These are phyloP conservation scores for Brachionus koreanus DNA, from an alignment of 1,140 invertebrate species.

Conservation along the genomic window DNA sequence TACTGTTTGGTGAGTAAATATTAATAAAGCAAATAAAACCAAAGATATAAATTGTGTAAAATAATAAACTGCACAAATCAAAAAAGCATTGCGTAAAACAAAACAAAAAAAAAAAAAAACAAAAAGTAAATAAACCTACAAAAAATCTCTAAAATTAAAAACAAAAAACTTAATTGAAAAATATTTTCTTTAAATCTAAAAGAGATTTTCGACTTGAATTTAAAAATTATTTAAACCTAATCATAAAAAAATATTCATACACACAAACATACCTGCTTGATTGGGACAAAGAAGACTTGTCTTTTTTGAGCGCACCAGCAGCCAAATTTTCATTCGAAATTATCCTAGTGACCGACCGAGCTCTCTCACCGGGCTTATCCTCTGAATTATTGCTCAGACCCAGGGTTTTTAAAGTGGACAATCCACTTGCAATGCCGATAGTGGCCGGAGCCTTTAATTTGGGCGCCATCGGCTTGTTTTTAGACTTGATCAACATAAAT, in stretches of 20 bases:
- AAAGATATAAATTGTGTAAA: background rate
- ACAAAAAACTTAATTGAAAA: background rate
- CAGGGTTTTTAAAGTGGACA: background rate
- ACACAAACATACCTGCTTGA: background rate
- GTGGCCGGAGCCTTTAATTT: conserved; percentile 14
- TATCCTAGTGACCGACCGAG: background rate
- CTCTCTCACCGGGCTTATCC: background rate
- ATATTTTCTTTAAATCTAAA: conserved; percentile 17
- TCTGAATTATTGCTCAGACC: background rate
- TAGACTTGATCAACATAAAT: background rate
- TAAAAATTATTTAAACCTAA: background rate
- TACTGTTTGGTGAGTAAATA: too few relatives aligned
- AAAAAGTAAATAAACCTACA: background rate
- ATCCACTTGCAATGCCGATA: conserved; percentile 3
- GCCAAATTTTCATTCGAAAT: background rate
- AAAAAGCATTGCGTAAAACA: background rate
- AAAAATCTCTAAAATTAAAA: background rate
- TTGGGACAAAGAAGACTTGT: background rate
- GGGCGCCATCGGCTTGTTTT: conserved; percentile 37
- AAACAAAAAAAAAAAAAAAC: background rate
- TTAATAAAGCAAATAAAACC: background rate
- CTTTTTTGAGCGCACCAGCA: background rate
- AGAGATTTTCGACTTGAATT: background rate
- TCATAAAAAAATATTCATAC: background rate
- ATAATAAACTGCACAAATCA: background rate